Evolutionary conservation across 2,113 vertebrate genomes (phyloP).

Genomic region (Panurus biarmicus): DNA sequence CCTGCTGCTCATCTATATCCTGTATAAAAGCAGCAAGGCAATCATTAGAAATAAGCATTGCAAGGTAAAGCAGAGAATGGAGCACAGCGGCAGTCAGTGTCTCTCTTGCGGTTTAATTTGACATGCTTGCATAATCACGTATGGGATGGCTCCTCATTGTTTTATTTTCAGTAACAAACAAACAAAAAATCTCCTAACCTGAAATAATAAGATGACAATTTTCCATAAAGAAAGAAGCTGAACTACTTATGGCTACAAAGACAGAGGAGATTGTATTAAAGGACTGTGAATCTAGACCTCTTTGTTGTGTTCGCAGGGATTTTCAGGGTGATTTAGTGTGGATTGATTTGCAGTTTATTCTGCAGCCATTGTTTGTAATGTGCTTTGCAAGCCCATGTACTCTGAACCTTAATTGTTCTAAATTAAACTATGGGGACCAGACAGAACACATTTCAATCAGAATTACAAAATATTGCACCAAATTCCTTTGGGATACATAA

Average conservation of each 20-base stretch:
- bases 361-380: conserved; percentile 77
- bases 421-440: conserved; percentile 78
- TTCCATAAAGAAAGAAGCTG: conserved; percentile 24
- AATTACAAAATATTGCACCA: conserved; percentile 73
- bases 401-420: conserved; percentile 78
- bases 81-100: background rate
- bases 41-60: background rate
- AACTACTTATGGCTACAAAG: conserved; percentile 27
- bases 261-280: conserved; percentile 43
- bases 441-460: conserved; percentile 75
- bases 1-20: conserved; percentile 31
- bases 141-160: background rate
- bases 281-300: conserved; percentile 45
- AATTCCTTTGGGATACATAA: conserved; percentile 64
- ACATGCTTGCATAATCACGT: conserved; percentile 4
- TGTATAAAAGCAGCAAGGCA: conserved; percentile 32
- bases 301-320: conserved; percentile 67
- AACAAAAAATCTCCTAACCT: background rate
- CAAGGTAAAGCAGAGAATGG: background rate
- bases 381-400: conserved; percentile 77
- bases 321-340: conserved; percentile 76
- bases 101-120: background rate
- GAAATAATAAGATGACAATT: conserved; percentile 11
- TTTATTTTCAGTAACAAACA: conserved; percentile 12
- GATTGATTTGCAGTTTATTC: conserved; percentile 79